A percentile compares a stretch with the other conserved stretches of the same genome.
Conservation (phyloP, 2,113 vertebrate species). For the Orcinus orca region DNA sequence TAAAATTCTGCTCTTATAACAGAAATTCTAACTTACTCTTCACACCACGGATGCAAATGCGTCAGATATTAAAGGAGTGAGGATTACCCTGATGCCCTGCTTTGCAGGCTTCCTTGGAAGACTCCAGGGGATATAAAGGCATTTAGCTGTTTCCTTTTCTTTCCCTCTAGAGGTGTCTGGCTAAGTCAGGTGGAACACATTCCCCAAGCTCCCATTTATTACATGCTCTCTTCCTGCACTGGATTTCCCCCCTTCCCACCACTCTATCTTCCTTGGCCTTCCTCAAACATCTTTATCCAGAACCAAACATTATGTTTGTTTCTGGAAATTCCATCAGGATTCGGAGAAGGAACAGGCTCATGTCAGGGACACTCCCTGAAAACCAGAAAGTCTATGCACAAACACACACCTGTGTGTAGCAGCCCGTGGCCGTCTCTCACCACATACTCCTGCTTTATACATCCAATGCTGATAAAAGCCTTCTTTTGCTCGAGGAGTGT, state of each 20-base stretch:
- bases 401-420: rapidly evolving
- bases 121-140: conserved; percentile 81
- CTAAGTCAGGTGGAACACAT: conserved; percentile 79
- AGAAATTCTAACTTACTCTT: conserved; percentile 75
- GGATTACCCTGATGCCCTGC: conserved; percentile 79
- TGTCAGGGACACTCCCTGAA: conserved; percentile 50
- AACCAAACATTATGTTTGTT: conserved; percentile 74
- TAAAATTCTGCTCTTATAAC: conserved; percentile 68
- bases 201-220: conserved; percentile 75
- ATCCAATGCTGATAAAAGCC: conserved; percentile 22
- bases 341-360: conserved; percentile 73
- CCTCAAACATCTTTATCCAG: conserved; percentile 73
- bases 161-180: conserved; percentile 79
- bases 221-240: conserved; percentile 58
- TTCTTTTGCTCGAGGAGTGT: conserved; percentile 1
- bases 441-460: neutral
- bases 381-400: conserved; percentile 5
- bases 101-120: conserved; percentile 82
- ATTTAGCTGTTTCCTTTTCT: conserved; percentile 79
- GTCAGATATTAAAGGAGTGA: conserved; percentile 78
- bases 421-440: neutral
- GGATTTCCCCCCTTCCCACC: conserved; percentile 47
- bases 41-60: conserved; percentile 78
- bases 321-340: conserved; percentile 79
- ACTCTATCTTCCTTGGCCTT: conserved; percentile 68